phyloP scores from a whole-genome alignment of 2,113 vertebrate genomes.

The Macquaria australasica region DNA sequence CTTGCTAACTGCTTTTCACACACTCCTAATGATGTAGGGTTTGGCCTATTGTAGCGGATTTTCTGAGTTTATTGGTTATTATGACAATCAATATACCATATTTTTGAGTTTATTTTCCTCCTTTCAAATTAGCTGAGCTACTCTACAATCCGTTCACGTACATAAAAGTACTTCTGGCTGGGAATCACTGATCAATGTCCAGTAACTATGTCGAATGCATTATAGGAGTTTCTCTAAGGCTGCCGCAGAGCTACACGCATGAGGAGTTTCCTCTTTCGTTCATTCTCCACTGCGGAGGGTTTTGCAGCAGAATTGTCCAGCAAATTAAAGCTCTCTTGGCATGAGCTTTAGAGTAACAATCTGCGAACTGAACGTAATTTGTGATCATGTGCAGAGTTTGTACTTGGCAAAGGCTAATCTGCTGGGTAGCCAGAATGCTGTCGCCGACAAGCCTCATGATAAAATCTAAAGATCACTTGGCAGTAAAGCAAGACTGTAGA shows the following conservation, averaged over 20 bases:
- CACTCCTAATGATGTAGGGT: not conserved
- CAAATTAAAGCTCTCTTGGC: slow-evolving; percentile 27
- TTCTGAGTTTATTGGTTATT: not conserved
- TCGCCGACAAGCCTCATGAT: not conserved
- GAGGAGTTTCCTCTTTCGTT: not conserved
- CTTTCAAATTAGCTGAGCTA: not conserved
- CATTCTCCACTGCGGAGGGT: not conserved
- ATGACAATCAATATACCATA: not conserved
- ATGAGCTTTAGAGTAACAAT: slow-evolving; percentile 7
- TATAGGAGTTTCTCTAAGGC: not conserved
- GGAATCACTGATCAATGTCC: too few relatives aligned
- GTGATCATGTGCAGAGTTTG: slow-evolving; percentile 37
- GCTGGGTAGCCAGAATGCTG: not conserved
- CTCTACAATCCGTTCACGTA: not conserved
- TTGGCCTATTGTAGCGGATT: not conserved
- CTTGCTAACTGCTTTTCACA: not conserved
- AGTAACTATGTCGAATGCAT: not conserved
- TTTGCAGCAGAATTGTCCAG: not conserved
- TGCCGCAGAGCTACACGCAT: not conserved
- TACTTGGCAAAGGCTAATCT: slow-evolving; percentile 22
- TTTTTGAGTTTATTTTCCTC: not conserved
- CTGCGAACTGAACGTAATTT: slow-evolving; percentile 17
- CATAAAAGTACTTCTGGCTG: not conserved
- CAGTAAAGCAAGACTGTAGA: not conserved
- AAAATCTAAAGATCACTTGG: not conserved